These are phyloP conservation scores for Caenorhabditis wallacei DNA, from an alignment of 2,888 invertebrate genomes.

Conservation along the genomic window DNA sequence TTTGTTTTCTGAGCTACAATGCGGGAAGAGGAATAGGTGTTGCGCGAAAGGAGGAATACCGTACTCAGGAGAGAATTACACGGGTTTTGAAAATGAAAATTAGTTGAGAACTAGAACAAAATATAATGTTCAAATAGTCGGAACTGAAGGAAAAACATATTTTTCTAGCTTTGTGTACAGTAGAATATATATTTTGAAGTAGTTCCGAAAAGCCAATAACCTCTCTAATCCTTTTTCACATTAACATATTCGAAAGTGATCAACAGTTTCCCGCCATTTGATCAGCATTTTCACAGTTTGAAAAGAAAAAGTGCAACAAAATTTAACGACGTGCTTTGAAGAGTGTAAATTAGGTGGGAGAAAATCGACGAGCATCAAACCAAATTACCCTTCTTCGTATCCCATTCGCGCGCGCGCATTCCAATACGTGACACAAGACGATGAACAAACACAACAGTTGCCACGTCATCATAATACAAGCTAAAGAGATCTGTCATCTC, in stretches of 20 bases:
- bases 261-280: not conserved
- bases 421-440: not conserved
- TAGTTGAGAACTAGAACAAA: no score
- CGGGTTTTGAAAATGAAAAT: not conserved
- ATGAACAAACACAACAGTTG: not conserved
- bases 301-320: constrained; percentile 12
- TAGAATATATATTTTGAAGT: not conserved
- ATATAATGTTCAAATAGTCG: no score
- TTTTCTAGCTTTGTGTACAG: not conserved
- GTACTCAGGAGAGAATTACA: not conserved
- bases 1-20: constrained; percentile 36
- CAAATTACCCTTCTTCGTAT: not conserved
- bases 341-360: constrained; percentile 12
- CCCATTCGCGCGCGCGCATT: not conserved
- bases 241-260: constrained; percentile 21
- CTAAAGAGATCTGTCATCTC: constrained; percentile 15
- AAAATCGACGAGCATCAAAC: not conserved
- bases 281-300: constrained; percentile 10
- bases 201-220: constrained; percentile 22
- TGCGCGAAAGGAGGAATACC: not conserved
- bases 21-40: not conserved
- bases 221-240: not conserved
- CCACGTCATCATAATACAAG: constrained; percentile 36
- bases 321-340: constrained; percentile 12
- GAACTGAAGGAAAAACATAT: not conserved